Evolutionary conservation across 2,888 invertebrate genomes (phyloP).

Genomic region (Dryobotodes eremita): DNA sequence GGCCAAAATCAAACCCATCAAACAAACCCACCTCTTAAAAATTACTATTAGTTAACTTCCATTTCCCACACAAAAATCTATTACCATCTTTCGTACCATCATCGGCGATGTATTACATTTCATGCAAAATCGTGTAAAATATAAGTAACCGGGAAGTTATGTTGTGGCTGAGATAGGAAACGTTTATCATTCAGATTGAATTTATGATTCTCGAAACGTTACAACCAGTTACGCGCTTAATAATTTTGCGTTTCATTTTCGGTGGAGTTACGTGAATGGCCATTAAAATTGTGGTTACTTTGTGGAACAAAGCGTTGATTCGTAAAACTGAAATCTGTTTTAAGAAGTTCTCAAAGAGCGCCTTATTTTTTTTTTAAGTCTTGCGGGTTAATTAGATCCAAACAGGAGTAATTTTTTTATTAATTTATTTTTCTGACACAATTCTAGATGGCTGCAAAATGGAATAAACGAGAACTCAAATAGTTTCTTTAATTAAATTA

Average conservation of each 20-base stretch:
- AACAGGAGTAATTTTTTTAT: background rate
- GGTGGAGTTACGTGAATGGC: background rate
- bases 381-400: background rate
- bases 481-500: conserved; percentile 21
- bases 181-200: conserved; percentile 68
- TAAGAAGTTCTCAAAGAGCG: background rate
- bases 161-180: conserved; percentile 55
- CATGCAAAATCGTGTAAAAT: conserved; percentile 38
- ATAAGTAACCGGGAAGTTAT: conserved; percentile 64
- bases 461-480: background rate
- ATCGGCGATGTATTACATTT: conserved; percentile 41
- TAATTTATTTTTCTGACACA: background rate
- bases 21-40: background rate
- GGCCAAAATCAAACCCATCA: background rate
- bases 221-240: conserved; percentile 60
- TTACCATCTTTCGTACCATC: background rate
- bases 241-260: conserved; percentile 64
- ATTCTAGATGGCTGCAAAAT: background rate
- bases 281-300: background rate
- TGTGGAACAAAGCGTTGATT: background rate
- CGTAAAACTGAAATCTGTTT: background rate
- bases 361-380: background rate
- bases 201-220: conserved; percentile 69
- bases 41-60: background rate
- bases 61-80: conserved; percentile 8